phyloP scores from a whole-genome alignment of 1,140 invertebrate species.

The Pseudomyrmex flavicornis region DNA sequence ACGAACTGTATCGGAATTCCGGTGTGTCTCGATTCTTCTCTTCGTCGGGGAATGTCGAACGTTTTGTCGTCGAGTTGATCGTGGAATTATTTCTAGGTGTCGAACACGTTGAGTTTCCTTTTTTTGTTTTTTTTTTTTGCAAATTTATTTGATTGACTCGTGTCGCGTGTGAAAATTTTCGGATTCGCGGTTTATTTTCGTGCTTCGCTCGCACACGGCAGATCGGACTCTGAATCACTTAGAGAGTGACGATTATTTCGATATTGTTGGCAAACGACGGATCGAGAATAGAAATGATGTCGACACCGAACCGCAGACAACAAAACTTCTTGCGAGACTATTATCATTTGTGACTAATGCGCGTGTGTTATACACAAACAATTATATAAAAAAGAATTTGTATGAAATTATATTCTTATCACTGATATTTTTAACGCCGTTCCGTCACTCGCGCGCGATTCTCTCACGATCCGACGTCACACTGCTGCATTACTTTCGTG shows the following conservation, averaged over 20 bases:
- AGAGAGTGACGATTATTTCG: not conserved
- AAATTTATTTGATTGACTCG: not conserved
- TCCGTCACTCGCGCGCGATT: not conserved
- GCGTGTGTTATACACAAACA: too few species aligned
- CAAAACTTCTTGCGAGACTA: not conserved
- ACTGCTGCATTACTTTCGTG: constrained; percentile 24
- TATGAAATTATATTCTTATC: not conserved
- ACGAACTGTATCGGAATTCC: not conserved
- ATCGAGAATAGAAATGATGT: not conserved
- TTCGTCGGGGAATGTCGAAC: not conserved
- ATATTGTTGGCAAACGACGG: not conserved
- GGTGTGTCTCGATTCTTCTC: not conserved
- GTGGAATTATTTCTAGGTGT: not conserved
- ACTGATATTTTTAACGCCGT: not conserved
- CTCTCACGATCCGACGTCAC: not conserved
- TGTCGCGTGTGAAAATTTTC: not conserved
- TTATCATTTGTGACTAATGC: too few species aligned
- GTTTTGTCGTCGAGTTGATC: not conserved
- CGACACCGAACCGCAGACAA: not conserved
- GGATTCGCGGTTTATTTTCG: not conserved
- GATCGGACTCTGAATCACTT: not conserved
- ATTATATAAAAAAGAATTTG: too few species aligned
- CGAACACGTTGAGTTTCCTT: not conserved
- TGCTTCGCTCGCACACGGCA: not conserved
- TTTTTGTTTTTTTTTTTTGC: not conserved